Conservation (phyloP, 2,113 vertebrate genomes). For the Elgaria multicarinata region DNA sequence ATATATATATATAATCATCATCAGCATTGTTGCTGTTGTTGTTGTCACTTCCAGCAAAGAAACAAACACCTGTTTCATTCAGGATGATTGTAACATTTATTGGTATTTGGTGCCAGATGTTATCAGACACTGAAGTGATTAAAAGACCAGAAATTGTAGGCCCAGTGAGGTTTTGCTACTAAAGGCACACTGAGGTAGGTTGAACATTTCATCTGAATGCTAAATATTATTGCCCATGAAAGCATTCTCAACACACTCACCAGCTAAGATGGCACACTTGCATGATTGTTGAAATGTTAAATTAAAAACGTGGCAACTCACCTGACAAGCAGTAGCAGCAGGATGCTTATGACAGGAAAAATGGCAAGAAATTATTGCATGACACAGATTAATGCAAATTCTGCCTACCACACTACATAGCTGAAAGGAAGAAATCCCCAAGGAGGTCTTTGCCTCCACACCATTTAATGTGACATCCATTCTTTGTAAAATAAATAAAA, state of each 20-base stretch:
- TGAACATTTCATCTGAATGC: background rate
- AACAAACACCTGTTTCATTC: background rate
- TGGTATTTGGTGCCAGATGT: background rate
- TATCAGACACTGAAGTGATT: background rate
- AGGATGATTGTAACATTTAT: background rate
- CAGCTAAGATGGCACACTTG: background rate
- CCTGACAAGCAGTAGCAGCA: background rate
- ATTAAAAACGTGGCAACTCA: background rate
- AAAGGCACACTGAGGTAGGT: background rate
- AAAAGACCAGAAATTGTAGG: background rate
- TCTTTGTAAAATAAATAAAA: background rate
- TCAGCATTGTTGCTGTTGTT: too few relatives aligned
- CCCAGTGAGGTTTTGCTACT: background rate
- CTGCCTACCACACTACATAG: background rate
- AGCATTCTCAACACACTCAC: background rate
- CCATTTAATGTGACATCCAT: background rate
- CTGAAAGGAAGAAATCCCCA: background rate
- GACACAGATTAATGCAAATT: background rate
- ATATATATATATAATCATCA: too few relatives aligned
- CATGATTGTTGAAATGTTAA: background rate
- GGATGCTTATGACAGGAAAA: background rate
- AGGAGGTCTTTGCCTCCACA: background rate
- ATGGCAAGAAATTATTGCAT: background rate
- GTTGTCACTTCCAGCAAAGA: too few relatives aligned
- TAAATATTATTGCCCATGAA: background rate